Evolutionary conservation across 2,113 vertebrate genomes (phyloP).

Genomic region (Rhabdomys dilectus): DNA sequence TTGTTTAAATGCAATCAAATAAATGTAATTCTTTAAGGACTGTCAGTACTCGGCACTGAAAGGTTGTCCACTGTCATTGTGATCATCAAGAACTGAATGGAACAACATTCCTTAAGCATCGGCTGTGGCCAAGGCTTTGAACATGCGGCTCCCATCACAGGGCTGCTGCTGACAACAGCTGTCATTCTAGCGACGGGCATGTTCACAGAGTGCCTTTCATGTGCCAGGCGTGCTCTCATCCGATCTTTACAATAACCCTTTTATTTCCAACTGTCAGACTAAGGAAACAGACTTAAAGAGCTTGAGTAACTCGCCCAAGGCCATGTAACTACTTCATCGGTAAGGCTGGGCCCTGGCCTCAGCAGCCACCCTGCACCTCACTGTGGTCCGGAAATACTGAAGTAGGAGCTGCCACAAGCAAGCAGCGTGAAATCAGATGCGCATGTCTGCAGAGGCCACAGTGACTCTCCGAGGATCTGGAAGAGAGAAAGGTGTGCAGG

Average conservation of each 20-base stretch:
- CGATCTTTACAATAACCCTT: slow-evolving; percentile 50
- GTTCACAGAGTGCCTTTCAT: background rate
- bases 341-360: background rate
- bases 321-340: slow-evolving; percentile 19
- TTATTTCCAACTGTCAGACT: slow-evolving; percentile 48
- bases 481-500: background rate
- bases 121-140: background rate
- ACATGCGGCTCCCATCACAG: background rate
- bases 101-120: background rate
- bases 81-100: background rate
- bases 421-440: background rate
- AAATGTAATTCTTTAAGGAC: slow-evolving; percentile 14
- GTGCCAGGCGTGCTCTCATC: slow-evolving; percentile 14
- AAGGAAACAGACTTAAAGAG: slow-evolving; percentile 50
- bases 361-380: background rate
- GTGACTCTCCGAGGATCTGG: background rate
- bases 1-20: slow-evolving; percentile 9
- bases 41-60: background rate
- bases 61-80: background rate
- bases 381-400: background rate
- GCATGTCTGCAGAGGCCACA: background rate
- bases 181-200: background rate
- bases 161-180: background rate
- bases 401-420: background rate
- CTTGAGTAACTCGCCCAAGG: slow-evolving; percentile 47